These are phyloP conservation scores for Anisognathus igniventris DNA, from an alignment of 2,797 vertebrate species.

Conservation along the genomic window DNA sequence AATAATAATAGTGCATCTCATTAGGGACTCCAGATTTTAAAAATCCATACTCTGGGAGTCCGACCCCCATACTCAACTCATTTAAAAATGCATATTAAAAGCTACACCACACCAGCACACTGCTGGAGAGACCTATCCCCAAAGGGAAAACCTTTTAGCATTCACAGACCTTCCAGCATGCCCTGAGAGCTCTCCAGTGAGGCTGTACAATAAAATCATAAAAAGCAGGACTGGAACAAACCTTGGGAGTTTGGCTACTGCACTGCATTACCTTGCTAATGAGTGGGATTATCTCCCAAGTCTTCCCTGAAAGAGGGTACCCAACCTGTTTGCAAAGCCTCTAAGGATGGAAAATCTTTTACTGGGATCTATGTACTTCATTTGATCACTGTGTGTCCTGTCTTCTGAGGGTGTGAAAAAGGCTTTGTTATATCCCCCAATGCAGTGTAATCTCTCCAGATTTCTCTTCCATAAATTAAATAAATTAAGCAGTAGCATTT, in stretches of 20 bases:
- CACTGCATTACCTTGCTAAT: not conserved
- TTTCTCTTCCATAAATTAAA: not conserved
- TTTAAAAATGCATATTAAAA: not conserved
- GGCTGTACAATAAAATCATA: not conserved
- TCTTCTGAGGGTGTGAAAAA: not conserved
- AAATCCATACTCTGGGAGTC: not conserved
- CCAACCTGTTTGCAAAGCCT: not conserved
- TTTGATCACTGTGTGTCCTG: not conserved
- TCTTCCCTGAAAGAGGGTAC: not conserved
- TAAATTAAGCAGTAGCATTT: not conserved
- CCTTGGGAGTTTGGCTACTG: not conserved
- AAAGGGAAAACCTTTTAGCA: not conserved
- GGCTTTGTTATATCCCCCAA: accelerated
- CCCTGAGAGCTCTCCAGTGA: not conserved
- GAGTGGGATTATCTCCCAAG: not conserved
- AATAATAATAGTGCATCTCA: not conserved
- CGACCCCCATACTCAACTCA: not conserved
- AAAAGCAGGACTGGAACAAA: not conserved
- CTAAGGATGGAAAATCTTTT: not conserved
- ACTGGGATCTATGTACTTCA: not conserved
- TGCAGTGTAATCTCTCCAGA: not conserved
- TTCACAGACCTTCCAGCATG: not conserved
- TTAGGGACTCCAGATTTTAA: not conserved
- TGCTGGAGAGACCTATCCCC: not conserved
- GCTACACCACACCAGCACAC: not conserved